Base-by-base conservation (phyloP, 2,797 vertebrate species). In the Sebastes hopkinsi region DNA sequence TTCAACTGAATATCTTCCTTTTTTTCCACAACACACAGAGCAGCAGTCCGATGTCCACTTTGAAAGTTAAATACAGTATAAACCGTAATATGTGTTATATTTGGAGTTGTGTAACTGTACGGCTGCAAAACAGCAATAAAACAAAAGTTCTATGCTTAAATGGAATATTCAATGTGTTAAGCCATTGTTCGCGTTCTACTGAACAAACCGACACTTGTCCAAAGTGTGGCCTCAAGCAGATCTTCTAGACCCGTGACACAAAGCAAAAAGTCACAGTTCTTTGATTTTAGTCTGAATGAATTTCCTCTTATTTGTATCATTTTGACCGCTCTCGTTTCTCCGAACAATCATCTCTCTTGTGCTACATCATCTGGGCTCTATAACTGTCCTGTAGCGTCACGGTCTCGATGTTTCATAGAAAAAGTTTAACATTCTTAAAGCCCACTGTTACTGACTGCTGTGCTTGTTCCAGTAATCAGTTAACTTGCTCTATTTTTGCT, bases 281-380 rank as follows among this genome's bases (percentile, higher is more conserved):
- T n/a, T 22, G 6, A 54, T 25, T 46, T 50, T 23, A 0, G 3
- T 11, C 27, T 55, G 9, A 25, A 3, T 13, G 22, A 32, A 54
- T 42, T 10, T 46, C 29, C 14, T 25, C 13, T 2, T 2, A 11
- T 72, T 38, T 50, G 36, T 22, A 11, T 1, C n/a, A 12, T 54
- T 62, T 54, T 27, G 16, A 75, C 54, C 12, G 23, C 18, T 59
- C 25, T 52, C 0, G 1, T 23, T 30, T 56, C 38, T 71, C 6
- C 14, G 18, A 81, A 88, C 75, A 85, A 22, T 73, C 13, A 1
- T 69, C 34, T 32, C 34, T 32, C 34, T 72, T 88, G 69, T 84
- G 66, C 32, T 13, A 14, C 18, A 18, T 67, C 32, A 6, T 58
- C 8, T 42, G 4, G 22, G 6, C 32, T 67, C 14, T 22, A 4